Conservation (phyloP, 2,797 vertebrate species). For the Argyrosomus regius region DNA sequence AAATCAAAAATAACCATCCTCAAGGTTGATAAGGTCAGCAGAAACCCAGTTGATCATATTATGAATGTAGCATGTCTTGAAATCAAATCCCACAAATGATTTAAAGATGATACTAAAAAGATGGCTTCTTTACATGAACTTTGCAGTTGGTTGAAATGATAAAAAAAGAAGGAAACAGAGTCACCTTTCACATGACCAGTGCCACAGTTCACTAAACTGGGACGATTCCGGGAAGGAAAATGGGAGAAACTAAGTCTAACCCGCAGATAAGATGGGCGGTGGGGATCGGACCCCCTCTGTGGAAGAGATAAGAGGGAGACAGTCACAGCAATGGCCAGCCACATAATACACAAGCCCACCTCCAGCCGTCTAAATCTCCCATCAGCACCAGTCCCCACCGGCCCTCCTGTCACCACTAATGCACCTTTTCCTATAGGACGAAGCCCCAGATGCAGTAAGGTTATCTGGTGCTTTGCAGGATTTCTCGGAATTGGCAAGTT, state of each 20-base stretch:
- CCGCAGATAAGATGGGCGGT: slow-evolving; percentile 77
- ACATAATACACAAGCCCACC: slow-evolving; percentile 85
- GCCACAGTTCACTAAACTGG: slow-evolving; percentile 62
- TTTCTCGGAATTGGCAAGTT: slow-evolving; percentile 89
- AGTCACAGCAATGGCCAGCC: slow-evolving; percentile 84
- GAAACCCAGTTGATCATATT: slow-evolving; percentile 57
- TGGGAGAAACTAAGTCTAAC: slow-evolving; percentile 49
- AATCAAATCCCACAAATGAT: slow-evolving; percentile 69
- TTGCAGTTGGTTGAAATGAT: slow-evolving; percentile 45
- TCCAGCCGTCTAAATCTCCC: slow-evolving; percentile 81
- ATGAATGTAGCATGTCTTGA: slow-evolving; percentile 61
- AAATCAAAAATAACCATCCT: slow-evolving; percentile 41
- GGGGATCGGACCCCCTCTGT: slow-evolving; percentile 74
- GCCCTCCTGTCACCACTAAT: slow-evolving; percentile 88
- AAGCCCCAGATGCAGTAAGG: slow-evolving; percentile 82
- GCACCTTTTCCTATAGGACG: slow-evolving; percentile 83
- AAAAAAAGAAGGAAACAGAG: slow-evolving; percentile 47
- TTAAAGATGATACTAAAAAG: slow-evolving; percentile 64
- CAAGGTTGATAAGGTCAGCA: slow-evolving; percentile 65
- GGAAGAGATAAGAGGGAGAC: slow-evolving; percentile 85
- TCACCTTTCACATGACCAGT: slow-evolving; percentile 77
- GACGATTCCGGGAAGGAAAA: slow-evolving; percentile 83
- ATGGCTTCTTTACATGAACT: slow-evolving; percentile 54
- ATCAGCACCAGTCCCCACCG: slow-evolving; percentile 79
- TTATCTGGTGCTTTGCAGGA: slow-evolving; percentile 83